Evolutionary conservation across 2,888 invertebrate species (phyloP).

Genomic region (Meiosimyza decipiens): DNA sequence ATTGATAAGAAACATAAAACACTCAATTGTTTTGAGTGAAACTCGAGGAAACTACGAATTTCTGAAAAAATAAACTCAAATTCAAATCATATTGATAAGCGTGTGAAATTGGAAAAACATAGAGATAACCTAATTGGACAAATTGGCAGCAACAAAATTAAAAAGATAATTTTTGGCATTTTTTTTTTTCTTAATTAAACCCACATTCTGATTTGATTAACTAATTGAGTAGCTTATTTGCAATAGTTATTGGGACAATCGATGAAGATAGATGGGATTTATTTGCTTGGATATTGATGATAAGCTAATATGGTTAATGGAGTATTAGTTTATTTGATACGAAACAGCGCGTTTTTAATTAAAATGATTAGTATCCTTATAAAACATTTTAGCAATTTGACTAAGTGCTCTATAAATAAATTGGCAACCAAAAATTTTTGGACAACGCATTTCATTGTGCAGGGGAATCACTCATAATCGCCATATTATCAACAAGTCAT

Average conservation of each 20-base stretch:
- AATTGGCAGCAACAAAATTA: neutral
- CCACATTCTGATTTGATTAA: neutral
- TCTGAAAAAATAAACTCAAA: neutral
- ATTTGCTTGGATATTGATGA: too few species aligned
- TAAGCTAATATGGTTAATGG: too few species aligned
- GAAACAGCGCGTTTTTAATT: too few species aligned
- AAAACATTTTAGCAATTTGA: too few species aligned
- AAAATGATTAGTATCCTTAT: too few species aligned
- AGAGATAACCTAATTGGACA: constrained; percentile 4
- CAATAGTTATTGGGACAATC: neutral
- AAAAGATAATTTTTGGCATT: neutral
- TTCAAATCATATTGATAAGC: neutral
- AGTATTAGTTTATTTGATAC: too few species aligned
- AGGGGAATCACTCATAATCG: too few species aligned
- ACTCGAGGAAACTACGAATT: neutral
- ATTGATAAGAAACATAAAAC: constrained; percentile 3
- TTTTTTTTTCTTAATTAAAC: constrained; percentile 1
- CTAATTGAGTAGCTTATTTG: too few species aligned
- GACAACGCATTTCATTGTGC: too few species aligned
- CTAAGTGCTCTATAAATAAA: too few species aligned
- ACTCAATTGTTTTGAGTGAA: neutral
- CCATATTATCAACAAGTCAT: too few species aligned
- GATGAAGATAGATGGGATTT: neutral
- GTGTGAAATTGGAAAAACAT: neutral
- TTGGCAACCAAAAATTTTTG: too few species aligned